Conservation (phyloP, 2,797 vertebrate genomes). For the Poliocrania exsul region DNA sequence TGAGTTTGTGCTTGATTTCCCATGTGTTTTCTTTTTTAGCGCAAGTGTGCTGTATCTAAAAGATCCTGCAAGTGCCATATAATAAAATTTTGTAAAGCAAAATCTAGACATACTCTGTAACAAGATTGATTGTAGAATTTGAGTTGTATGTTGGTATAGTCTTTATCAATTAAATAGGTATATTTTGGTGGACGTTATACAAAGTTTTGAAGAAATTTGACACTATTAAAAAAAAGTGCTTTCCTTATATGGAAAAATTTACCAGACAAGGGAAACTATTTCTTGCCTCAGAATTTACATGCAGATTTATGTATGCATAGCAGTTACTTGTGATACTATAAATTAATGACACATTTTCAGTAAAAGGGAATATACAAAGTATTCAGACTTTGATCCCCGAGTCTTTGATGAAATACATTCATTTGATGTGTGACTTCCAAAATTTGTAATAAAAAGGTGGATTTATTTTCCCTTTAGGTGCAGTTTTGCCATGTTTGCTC, state of each 20-base stretch:
- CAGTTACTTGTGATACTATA: neutral
- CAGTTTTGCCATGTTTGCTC: neutral
- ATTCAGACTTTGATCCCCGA: neutral
- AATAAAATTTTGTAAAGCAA: neutral
- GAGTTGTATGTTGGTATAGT: neutral
- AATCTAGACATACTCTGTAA: neutral
- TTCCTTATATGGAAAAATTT: neutral
- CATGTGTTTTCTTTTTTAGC: neutral
- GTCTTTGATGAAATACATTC: slow-evolving; percentile 5
- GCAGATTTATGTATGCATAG: neutral
- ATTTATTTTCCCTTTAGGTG: neutral
- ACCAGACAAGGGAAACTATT: neutral
- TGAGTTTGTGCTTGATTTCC: neutral
- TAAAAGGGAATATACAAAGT: neutral
- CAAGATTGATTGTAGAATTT: neutral
- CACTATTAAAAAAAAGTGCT: neutral
- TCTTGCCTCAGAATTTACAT: neutral
- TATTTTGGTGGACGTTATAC: neutral
- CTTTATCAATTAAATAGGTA: neutral
- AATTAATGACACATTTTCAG: neutral
- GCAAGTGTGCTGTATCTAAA: neutral
- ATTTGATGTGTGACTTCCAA: neutral
- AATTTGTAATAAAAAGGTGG: neutral
- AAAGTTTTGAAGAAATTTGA: neutral
- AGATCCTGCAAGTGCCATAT: neutral